These are phyloP conservation scores for Ochotona curzoniae DNA, from an alignment of 2,113 vertebrate genomes.

Conservation along the genomic window DNA sequence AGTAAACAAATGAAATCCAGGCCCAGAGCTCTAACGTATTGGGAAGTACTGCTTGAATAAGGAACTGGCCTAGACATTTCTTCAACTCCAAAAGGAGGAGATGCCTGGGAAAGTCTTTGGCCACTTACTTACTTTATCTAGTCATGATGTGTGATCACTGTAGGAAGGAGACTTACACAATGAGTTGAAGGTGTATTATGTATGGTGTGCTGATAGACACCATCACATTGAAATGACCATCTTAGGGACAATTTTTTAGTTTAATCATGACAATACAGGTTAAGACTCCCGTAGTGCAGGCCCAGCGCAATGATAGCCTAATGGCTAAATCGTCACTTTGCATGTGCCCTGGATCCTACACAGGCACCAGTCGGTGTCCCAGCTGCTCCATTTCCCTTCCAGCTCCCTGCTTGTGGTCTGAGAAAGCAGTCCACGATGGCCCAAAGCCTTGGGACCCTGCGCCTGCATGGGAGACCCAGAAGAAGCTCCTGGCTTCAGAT, in stretches of 20 bases:
- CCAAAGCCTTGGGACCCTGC: too few relatives aligned
- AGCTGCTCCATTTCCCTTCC: too few relatives aligned
- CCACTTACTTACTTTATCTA: background rate
- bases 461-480: too few relatives aligned
- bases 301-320: too few relatives aligned
- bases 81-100: background rate
- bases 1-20: background rate
- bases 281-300: too few relatives aligned
- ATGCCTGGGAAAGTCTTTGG: background rate
- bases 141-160: background rate
- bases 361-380: too few relatives aligned
- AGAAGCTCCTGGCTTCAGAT: too few relatives aligned
- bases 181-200: background rate
- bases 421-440: too few relatives aligned
- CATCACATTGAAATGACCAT: background rate
- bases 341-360: too few relatives aligned
- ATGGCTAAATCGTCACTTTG: too few relatives aligned
- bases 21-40: constrained; percentile 6
- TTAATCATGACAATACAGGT: too few relatives aligned
- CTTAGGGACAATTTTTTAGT: background rate
- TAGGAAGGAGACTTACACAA: background rate
- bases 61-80: background rate
- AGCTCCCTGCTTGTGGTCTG: too few relatives aligned
- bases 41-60: background rate
- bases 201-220: background rate